Base-by-base conservation (phyloP, 2,113 vertebrate genomes). In the Recurvirostra avosetta region DNA sequence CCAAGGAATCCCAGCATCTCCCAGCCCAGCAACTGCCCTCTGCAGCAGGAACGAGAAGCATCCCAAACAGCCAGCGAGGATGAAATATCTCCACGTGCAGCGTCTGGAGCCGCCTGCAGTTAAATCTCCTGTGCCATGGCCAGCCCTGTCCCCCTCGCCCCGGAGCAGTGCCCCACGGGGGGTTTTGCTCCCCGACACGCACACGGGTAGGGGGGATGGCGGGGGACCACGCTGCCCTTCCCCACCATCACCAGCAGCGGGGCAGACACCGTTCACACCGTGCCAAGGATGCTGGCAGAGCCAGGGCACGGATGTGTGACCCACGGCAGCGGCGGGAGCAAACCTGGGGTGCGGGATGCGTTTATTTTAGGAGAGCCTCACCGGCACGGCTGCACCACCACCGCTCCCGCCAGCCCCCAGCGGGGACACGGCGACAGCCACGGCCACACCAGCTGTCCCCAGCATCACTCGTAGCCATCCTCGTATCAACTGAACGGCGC, bases 1-100 rank as follows among this genome's bases (percentile, higher is more conserved):
- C 90, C n/a, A 11, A 93, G 95, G 97, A 98, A 98, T 98, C 95
- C 94, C 93, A 98, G 97, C 95, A 76, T 86, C 97, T 95, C 91
- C 92, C 97, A 68, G 86, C 77, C 81, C 58, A 16, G 97, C 98
- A 98, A 98, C 98, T 97, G 97, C 94, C 88, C 93, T 68, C 26
- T 34, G 11, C 87, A 72, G 96, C 97, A 97, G 61, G 97, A 97
- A 98, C 90, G 96, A 95, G 72, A 96, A 89, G 90, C 95, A 98
- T 98, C 96, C 91, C 92, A 87, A 92, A 55, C 98, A 98, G 98
- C 94, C 92, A 56, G 62, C 6, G 27, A 61, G 90, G 96, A 94
- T 88, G 97, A 97, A 96, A 90, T 75, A 50, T 50, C 89, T 61
- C 70, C 82, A 85, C 63, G 14, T 40, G 62, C 86, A 34, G 83